Evolutionary conservation across 2,888 invertebrate genomes (phyloP).

Genomic region (Coleophora deauratella): DNA sequence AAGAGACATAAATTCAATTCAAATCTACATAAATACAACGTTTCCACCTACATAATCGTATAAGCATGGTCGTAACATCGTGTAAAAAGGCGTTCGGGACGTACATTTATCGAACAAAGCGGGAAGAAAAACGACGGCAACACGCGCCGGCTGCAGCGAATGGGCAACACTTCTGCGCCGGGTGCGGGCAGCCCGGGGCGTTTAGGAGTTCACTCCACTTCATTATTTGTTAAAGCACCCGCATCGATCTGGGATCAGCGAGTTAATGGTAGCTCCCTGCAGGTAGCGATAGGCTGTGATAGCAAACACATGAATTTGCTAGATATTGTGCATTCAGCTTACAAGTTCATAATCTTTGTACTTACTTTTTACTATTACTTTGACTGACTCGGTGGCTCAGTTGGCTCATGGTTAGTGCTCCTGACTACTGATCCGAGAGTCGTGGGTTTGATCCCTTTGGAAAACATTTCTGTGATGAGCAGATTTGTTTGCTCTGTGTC

Average conservation of each 20-base stretch:
- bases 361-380: no score
- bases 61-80: constrained; percentile 20
- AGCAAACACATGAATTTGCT: constrained; percentile 1
- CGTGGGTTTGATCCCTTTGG: no score
- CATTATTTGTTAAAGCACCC: constrained; percentile 55
- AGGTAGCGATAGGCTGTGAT: constrained; percentile 3
- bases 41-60: no score
- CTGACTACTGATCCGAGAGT: no score
- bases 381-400: no score
- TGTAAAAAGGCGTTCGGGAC: constrained; percentile 43
- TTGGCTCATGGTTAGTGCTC: no score
- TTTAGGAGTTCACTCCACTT: constrained; percentile 50
- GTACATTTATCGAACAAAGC: constrained; percentile 61
- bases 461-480: no score
- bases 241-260: constrained; percentile 36
- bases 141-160: constrained; percentile 60
- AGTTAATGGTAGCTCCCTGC: constrained; percentile 12
- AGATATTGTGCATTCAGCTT: no score
- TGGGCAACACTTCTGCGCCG: constrained; percentile 56
- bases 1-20: no score
- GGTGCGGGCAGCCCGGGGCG: constrained; percentile 22
- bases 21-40: no score
- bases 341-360: no score
- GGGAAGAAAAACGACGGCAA: constrained; percentile 59
- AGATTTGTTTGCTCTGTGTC: no score